These are phyloP conservation scores for Stenurella melanura DNA, from an alignment of 2,888 invertebrate genomes.

Conservation along the genomic window DNA sequence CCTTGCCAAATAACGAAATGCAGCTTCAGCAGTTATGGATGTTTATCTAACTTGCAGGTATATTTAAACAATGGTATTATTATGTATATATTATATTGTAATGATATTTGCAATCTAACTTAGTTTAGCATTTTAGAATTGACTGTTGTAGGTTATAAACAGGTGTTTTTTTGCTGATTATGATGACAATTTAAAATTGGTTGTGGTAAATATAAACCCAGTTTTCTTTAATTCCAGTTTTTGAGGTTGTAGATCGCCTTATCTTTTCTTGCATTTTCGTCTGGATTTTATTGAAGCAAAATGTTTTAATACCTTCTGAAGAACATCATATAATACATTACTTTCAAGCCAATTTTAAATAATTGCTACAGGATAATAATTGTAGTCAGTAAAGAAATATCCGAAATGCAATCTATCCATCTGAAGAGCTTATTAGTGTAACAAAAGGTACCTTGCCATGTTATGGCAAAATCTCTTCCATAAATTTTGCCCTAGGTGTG, in stretches of 20 bases:
- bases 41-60: neutral
- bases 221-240: no score
- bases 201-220: neutral
- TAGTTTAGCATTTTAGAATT: neutral
- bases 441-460: slow-evolving; percentile 25
- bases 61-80: neutral
- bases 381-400: slow-evolving; percentile 32
- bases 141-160: neutral
- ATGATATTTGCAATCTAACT: neutral
- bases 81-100: neutral
- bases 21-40: no score
- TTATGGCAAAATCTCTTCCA: slow-evolving; percentile 41
- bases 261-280: no score
- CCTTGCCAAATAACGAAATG: no score
- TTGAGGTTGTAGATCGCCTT: no score
- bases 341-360: neutral
- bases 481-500: slow-evolving; percentile 42
- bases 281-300: no score
- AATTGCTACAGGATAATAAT: neutral
- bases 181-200: neutral
- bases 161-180: neutral
- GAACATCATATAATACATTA: no score
- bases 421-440: slow-evolving; percentile 52
- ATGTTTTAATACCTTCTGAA: no score
- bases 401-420: slow-evolving; percentile 48